Evolutionary conservation across 2,888 invertebrate genomes (phyloP).

Genomic region (Lampropteryx suffumata): DNA sequence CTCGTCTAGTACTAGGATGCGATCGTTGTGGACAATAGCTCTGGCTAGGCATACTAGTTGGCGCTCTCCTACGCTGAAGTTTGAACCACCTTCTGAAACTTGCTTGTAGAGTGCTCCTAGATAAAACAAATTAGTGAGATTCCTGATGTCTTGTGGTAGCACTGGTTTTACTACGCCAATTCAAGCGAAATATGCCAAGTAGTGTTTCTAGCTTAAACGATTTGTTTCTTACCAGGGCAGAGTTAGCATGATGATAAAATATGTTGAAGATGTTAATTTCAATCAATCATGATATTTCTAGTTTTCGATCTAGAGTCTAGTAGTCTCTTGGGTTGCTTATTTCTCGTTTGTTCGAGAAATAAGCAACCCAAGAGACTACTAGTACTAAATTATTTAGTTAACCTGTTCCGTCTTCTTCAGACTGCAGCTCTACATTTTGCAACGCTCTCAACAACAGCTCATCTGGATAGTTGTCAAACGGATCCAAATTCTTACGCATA

Average conservation of each 20-base stretch:
- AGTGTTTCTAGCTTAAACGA: no score
- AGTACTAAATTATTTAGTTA: slow-evolving; percentile 25
- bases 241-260: no score
- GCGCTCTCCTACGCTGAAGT: slow-evolving; percentile 86
- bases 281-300: no score
- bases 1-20: slow-evolving; percentile 84
- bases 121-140: background rate
- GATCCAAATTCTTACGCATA: slow-evolving; percentile 91
- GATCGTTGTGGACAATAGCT: slow-evolving; percentile 83
- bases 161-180: no score
- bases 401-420: slow-evolving; percentile 49
- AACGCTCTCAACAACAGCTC: slow-evolving; percentile 89
- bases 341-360: no score
- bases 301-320: no score
- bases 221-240: no score
- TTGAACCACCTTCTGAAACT: slow-evolving; percentile 82
- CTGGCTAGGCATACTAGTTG: slow-evolving; percentile 86
- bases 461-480: slow-evolving; percentile 89
- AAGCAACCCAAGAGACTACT: no score
- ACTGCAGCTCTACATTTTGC: slow-evolving; percentile 84
- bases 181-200: no score
- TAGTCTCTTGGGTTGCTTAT: no score
- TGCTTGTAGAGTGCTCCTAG: slow-evolving; percentile 72
- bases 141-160: no score
- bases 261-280: no score